Base-by-base conservation (phyloP, 2,797 vertebrate genomes). In the Pseudochromis fuscus region DNA sequence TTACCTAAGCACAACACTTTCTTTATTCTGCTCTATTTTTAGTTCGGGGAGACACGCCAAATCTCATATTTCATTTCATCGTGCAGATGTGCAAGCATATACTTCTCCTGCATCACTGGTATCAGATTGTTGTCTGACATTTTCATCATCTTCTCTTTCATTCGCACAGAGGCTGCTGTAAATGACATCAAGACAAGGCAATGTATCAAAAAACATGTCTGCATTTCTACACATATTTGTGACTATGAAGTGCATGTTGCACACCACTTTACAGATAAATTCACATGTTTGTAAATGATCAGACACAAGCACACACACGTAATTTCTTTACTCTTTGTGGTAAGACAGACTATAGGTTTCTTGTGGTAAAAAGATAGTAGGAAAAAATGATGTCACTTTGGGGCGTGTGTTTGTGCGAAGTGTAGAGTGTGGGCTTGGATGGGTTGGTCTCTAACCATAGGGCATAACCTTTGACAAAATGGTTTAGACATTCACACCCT, bases 1-100 rank as follows among this genome's bases (percentile, higher is more conserved):
- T 87, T 86, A 88, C 87, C 89, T 84, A 82, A 89, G 83, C 84
- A 84, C 79, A 82, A 69, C 35, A 69, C 57, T 85, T 65, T 88
- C 76, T 89, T 90, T 86, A 82, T 83, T 67, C 77, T 58, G 60
- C 35, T 87, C 92, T 94, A 94, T 93, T 93, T 94, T 91, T 94
- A 93, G 91, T 75, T 61, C 30, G 33, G 82, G 89, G 84, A 86
- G 85, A 90, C 85, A 91, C 87, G 35, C 33, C 12, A 13, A 13
- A 35, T 4, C 33, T 35, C 33, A 87, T 91, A 91, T 94, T 91
- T 91, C 71, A 91, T 92, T 79, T 84, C 81, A 77, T 24, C 1
- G 4, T 82, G 83, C n/a, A n/a, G n/a, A n/a, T n/a, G n/a, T n/a
- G n/a, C n/a, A 77, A 82, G 79, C 75, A 64, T 73, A 72, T 65